phyloP scores from a whole-genome alignment of 1,140 invertebrate species.

The Archegozetes longisetosus region DNA sequence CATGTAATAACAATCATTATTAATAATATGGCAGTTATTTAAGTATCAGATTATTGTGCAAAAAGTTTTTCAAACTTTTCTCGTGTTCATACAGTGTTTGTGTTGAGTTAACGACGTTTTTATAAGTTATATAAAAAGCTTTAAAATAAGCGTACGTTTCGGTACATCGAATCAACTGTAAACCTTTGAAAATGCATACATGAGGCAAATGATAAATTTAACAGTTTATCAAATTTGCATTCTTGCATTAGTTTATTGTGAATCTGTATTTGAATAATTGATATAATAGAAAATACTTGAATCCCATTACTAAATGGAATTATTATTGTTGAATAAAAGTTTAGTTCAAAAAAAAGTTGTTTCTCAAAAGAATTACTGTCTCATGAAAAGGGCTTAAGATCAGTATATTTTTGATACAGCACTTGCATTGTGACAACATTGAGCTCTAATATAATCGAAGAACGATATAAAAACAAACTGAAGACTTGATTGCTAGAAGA shows the following conservation, averaged over 20 bases:
- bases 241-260: background rate
- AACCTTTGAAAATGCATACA: background rate
- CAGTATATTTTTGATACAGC: too few relatives aligned
- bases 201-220: background rate
- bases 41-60: background rate
- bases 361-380: too few relatives aligned
- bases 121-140: background rate
- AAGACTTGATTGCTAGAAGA: too few relatives aligned
- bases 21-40: background rate
- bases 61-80: background rate
- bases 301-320: background rate
- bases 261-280: background rate
- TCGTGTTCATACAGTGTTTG: too few relatives aligned
- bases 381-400: too few relatives aligned
- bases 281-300: background rate
- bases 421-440: too few relatives aligned
- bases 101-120: background rate
- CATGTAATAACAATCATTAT: background rate
- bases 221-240: background rate
- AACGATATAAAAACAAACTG: too few relatives aligned
- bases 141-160: background rate
- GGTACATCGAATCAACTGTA: background rate
- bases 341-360: background rate
- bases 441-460: too few relatives aligned
- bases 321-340: conserved; percentile 3